Conservation (phyloP, 1,140 invertebrate genomes). For the Drosophila sp. region DNA sequence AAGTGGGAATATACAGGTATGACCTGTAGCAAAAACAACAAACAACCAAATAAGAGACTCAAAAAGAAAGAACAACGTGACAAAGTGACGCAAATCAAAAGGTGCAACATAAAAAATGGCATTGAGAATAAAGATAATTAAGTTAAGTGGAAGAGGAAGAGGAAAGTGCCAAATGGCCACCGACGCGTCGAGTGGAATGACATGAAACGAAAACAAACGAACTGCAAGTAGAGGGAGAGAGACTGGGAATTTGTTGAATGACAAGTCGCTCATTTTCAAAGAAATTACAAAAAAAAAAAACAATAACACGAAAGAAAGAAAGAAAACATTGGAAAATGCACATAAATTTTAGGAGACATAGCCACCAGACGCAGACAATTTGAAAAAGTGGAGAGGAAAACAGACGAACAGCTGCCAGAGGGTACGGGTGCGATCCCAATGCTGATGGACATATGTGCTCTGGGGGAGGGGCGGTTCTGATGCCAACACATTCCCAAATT, state of each 20-base stretch:
- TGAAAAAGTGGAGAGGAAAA: constrained; percentile 51
- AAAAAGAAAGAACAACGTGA: constrained; percentile 54
- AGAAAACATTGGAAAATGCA: constrained; percentile 67
- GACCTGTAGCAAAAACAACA: constrained; percentile 24
- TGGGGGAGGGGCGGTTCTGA: constrained; percentile 4
- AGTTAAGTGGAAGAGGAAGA: constrained; percentile 40
- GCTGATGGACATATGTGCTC: constrained; percentile 55
- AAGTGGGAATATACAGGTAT: constrained; percentile 31
- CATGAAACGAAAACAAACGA: constrained; percentile 39
- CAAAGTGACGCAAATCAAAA: constrained; percentile 78
- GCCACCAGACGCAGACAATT: constrained; percentile 45
- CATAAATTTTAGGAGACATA: constrained; percentile 68
- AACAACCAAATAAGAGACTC: constrained; percentile 10
- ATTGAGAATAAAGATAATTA: constrained; percentile 79
- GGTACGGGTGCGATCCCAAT: constrained; percentile 10
- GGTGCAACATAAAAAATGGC: constrained; percentile 80
- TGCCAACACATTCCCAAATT: constrained; percentile 64
- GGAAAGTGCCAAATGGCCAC: constrained; percentile 48
- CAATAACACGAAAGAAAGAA: constrained; percentile 43
- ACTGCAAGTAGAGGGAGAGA: constrained; percentile 13
- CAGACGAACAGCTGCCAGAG: constrained; percentile 57
- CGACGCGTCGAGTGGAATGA: constrained; percentile 66
- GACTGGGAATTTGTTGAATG: constrained; percentile 65
- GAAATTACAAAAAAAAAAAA: constrained; percentile 66
- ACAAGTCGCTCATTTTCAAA: constrained; percentile 83